Conservation (phyloP, 2,113 vertebrate species). For the Burhinus oedicnemus region DNA sequence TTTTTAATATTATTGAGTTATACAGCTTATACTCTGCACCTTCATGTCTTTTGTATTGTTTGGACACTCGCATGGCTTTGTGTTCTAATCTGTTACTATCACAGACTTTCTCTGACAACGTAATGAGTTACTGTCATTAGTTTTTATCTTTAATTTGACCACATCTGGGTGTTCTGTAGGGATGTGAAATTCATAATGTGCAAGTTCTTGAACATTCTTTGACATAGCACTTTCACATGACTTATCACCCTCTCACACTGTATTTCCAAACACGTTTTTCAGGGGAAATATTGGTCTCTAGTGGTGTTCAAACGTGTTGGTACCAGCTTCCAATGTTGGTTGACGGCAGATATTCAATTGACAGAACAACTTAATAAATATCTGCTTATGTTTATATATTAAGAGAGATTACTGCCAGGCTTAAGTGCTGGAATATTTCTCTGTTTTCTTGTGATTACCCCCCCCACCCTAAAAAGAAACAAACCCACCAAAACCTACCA, state of each 20-base stretch:
- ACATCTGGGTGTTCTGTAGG: background rate
- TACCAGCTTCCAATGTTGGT: background rate
- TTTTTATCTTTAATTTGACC: background rate
- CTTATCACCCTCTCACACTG: background rate
- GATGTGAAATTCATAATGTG: background rate
- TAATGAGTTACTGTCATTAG: background rate
- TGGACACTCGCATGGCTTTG: background rate
- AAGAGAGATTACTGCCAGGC: background rate
- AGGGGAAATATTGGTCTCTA: background rate
- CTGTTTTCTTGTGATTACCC: background rate
- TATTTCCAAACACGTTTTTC: background rate
- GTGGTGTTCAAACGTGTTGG: background rate
- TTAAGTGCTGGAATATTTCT: background rate
- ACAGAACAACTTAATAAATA: background rate
- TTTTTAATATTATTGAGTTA: background rate
- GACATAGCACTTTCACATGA: background rate
- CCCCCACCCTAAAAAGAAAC: background rate
- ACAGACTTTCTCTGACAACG: background rate
- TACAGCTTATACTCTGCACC: fast-evolving
- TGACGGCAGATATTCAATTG: background rate
- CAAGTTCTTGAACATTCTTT: background rate
- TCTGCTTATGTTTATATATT: background rate
- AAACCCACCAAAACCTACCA: background rate
- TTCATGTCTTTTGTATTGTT: background rate
- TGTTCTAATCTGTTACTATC: background rate